These are phyloP conservation scores for Spodoptera picta DNA, from an alignment of 2,888 invertebrate species.

Conservation along the genomic window DNA sequence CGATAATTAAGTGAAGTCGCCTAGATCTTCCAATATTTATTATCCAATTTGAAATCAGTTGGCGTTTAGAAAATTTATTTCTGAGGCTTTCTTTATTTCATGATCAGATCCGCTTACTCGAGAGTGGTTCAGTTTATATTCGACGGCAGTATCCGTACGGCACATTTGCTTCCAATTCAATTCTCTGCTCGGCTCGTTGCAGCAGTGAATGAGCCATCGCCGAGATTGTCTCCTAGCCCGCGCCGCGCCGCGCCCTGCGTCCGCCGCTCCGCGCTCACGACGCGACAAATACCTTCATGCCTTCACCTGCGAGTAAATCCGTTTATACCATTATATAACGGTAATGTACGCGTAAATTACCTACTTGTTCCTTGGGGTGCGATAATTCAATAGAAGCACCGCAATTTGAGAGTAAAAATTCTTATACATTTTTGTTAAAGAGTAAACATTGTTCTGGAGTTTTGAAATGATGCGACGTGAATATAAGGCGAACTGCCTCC, in stretches of 20 bases:
- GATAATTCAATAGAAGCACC: slow-evolving; percentile 55
- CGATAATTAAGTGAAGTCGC: slow-evolving; percentile 32
- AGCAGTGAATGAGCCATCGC: slow-evolving; percentile 84
- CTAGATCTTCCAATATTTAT: slow-evolving; percentile 39
- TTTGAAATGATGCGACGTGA: slow-evolving; percentile 13
- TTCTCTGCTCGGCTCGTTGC: slow-evolving; percentile 84
- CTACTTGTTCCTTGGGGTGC: slow-evolving; percentile 56
- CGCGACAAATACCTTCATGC: slow-evolving; percentile 61
- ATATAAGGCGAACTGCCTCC: slow-evolving; percentile 25
- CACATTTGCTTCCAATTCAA: slow-evolving; percentile 87
- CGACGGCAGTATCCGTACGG: slow-evolving; percentile 80
- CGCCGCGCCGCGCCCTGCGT: slow-evolving; percentile 30
- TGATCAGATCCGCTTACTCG: slow-evolving; percentile 71
- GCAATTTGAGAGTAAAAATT: slow-evolving; percentile 41
- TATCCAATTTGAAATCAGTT: slow-evolving; percentile 56
- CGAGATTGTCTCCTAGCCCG: slow-evolving; percentile 78
- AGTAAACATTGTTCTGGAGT: slow-evolving; percentile 33
- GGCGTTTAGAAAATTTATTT: slow-evolving; percentile 61
- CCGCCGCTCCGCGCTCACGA: slow-evolving; percentile 16
- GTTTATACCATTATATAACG: slow-evolving; percentile 60
- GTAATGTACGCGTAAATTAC: slow-evolving; percentile 63
- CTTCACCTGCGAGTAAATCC: slow-evolving; percentile 63
- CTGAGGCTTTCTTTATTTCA: slow-evolving; percentile 64
- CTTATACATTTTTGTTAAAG: slow-evolving; percentile 37
- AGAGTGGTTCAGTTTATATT: slow-evolving; percentile 82